Evolutionary conservation across 2,888 invertebrate species (phyloP).

Genomic region (Dasysyrphus tricinctus): DNA sequence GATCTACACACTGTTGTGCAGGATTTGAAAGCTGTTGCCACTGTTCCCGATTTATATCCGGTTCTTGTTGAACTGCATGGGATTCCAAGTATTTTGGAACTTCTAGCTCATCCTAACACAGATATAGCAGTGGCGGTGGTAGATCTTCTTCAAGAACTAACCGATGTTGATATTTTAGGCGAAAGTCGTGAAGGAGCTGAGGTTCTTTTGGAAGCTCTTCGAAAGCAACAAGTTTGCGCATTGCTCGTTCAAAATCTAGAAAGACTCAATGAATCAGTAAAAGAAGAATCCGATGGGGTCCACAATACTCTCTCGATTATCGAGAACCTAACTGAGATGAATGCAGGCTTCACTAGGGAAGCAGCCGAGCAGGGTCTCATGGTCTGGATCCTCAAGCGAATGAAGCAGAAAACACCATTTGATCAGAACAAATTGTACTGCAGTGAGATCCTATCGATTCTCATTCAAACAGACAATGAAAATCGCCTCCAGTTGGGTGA

Average conservation of each 20-base stretch:
- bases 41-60: constrained; percentile 97
- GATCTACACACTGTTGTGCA: constrained; percentile 95
- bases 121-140: constrained; percentile 85
- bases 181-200: constrained; percentile 97
- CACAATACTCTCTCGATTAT: constrained; percentile 95
- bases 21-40: constrained; percentile 95
- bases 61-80: constrained; percentile 94
- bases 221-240: constrained; percentile 95
- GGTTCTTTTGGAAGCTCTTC: constrained; percentile 92
- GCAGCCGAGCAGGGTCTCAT: constrained; percentile 95
- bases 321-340: constrained; percentile 97
- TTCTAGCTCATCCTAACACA: constrained; percentile 97
- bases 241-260: constrained; percentile 96
- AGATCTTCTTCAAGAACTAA: constrained; percentile 91
- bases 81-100: constrained; percentile 94
- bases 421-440: constrained; percentile 97
- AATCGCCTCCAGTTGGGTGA: constrained; percentile 94
- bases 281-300: constrained; percentile 98
- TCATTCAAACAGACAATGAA: constrained; percentile 94
- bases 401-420: constrained; percentile 94
- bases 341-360: constrained; percentile 92
- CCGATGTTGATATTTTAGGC: constrained; percentile 96
- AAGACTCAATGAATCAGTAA: constrained; percentile 95
- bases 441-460: constrained; percentile 97
- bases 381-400: constrained; percentile 95